Percentiles rank a stretch among this genome's conserved stretches.
These are phyloP conservation scores for Tribolium freemani DNA, from an alignment of 2,888 invertebrate species.

Conservation along the genomic window DNA sequence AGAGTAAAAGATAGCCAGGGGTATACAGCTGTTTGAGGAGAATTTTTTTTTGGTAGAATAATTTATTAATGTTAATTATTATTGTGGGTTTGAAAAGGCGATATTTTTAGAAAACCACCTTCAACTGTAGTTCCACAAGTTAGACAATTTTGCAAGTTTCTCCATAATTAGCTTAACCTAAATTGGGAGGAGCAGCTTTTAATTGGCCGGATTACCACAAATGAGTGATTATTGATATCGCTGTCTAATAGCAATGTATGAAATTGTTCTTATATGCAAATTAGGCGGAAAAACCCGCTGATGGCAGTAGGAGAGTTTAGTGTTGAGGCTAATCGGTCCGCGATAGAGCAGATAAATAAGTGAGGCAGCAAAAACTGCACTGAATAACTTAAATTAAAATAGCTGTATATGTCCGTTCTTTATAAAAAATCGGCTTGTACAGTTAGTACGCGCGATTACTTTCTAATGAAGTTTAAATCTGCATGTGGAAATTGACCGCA, in stretches of 20 bases:
- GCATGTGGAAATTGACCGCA: slow-evolving; percentile 54
- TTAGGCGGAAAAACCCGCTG: slow-evolving; percentile 12
- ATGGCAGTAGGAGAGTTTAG: slow-evolving; percentile 17
- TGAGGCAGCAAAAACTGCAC: slow-evolving; percentile 54
- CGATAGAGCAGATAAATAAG: slow-evolving; percentile 33
- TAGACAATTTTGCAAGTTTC: not conserved
- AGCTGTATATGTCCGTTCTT: slow-evolving; percentile 56
- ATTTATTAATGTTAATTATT: too few relatives aligned
- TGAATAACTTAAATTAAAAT: slow-evolving; percentile 58
- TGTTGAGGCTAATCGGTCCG: slow-evolving; percentile 26
- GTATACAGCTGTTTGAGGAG: too few relatives aligned
- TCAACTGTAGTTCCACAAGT: too few relatives aligned
- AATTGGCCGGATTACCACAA: slow-evolving; percentile 19
- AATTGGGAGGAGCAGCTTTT: not conserved
- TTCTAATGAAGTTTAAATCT: slow-evolving; percentile 62
- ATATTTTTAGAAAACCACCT: too few relatives aligned
- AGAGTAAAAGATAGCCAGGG: too few relatives aligned
- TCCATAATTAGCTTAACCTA: not conserved
- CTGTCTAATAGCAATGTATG: slow-evolving; percentile 12
- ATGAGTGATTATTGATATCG: slow-evolving; percentile 12
- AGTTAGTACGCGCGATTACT: slow-evolving; percentile 59
- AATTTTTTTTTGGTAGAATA: too few relatives aligned
- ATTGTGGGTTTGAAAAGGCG: too few relatives aligned
- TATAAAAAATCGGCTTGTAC: slow-evolving; percentile 53
- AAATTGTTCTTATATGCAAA: slow-evolving; percentile 29